Evolutionary conservation across 1,140 invertebrate species (phyloP).

Genomic region (Zophobas morio): DNA sequence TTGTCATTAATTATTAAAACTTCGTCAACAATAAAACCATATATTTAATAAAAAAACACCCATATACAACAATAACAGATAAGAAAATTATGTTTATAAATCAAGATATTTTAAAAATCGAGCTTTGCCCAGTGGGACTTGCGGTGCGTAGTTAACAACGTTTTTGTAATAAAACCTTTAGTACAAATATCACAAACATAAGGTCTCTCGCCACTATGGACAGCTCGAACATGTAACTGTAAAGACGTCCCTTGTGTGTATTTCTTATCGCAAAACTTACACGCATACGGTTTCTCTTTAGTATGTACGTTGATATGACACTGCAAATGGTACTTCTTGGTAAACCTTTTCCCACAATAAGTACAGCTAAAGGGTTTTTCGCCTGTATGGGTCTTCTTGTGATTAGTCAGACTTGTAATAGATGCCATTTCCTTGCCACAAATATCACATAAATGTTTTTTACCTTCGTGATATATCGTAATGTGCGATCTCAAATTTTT

Average conservation of each 20-base stretch:
- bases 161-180: constrained; percentile 78
- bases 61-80: neutral
- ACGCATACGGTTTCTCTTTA: constrained; percentile 86
- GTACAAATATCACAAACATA: constrained; percentile 68
- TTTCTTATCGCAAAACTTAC: constrained; percentile 72
- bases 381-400: constrained; percentile 46
- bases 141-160: constrained; percentile 77
- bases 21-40: neutral
- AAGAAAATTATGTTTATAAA: constrained; percentile 9
- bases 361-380: constrained; percentile 54
- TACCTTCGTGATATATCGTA: constrained; percentile 40
- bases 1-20: constrained; percentile 64
- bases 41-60: constrained; percentile 11
- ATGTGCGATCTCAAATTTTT: constrained; percentile 44
- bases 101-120: neutral
- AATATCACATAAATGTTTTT: constrained; percentile 61
- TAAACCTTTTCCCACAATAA: constrained; percentile 66
- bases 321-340: constrained; percentile 79
- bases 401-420: constrained; percentile 47
- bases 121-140: constrained; percentile 13
- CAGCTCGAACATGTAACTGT: constrained; percentile 74
- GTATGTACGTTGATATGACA: constrained; percentile 85
- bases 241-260: constrained; percentile 80
- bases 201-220: constrained; percentile 69
- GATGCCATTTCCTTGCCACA: constrained; percentile 50